A percentile compares a stretch with the other conserved stretches of the same genome.
Evolutionary conservation across 2,113 vertebrate species (phyloP).

Genomic region (Hiodon tergisus): DNA sequence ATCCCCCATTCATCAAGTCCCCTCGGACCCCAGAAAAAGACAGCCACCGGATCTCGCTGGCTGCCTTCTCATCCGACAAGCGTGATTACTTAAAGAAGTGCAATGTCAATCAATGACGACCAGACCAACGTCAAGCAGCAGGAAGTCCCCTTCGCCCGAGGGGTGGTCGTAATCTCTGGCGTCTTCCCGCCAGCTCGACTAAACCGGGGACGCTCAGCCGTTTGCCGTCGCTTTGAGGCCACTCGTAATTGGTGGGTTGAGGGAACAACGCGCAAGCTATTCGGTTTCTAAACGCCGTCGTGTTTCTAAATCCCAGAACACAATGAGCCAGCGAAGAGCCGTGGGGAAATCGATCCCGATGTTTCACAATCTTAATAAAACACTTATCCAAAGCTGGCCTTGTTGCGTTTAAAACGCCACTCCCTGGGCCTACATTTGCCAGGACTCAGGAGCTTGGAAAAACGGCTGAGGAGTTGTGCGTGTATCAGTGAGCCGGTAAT

Average conservation of each 20-base stretch:
- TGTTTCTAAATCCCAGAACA: too few species aligned
- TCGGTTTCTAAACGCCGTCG: too few species aligned
- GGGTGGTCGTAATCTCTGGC: neutral
- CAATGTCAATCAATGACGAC: constrained; percentile 31
- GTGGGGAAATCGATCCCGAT: too few species aligned
- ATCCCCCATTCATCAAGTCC: neutral
- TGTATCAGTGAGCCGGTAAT: too few species aligned
- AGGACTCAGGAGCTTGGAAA: too few species aligned
- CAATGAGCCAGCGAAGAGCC: too few species aligned
- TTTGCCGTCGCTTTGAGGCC: too few species aligned
- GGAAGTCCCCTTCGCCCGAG: neutral
- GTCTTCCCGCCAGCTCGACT: neutral
- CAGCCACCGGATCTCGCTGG: neutral
- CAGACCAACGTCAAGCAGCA: constrained; percentile 21
- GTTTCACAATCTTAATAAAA: neutral
- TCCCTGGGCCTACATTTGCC: neutral
- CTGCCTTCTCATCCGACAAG: constrained; percentile 21
- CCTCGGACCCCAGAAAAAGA: neutral
- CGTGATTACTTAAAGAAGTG: constrained; percentile 37
- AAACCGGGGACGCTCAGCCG: neutral
- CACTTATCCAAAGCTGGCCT: neutral
- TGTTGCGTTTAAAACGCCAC: neutral
- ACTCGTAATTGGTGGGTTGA: too few species aligned
- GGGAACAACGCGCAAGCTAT: too few species aligned
- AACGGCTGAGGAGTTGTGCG: too few species aligned